Base-by-base conservation (phyloP, 2,888 invertebrate species). In the Brenthis hecate region DNA sequence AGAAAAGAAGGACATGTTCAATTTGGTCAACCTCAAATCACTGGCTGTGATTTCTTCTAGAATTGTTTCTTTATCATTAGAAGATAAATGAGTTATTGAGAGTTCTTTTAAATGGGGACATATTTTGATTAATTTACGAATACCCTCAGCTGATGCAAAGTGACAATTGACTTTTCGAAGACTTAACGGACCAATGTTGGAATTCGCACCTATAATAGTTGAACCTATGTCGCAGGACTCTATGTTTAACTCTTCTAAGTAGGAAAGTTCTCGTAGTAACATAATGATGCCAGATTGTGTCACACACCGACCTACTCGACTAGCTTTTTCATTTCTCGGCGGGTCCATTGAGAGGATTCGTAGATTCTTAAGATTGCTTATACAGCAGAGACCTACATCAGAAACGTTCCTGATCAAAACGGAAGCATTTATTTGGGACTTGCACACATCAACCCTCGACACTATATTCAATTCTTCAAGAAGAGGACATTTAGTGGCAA, bases 171-270 rank as follows among this genome's bases (percentile, higher is more conserved):
- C 87, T 82, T 91, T 93, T 56, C 83, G 82, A 48, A 93, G 84
- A 80, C 85, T 85, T 32, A 93, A 80, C 0, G 92, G 91, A 16
- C 88, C 89, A 65, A 91, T 85, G 2, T 85, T 83, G 56, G 80
- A 73, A 11, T 83, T 78, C 4, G 88, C 83, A n/a, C 86, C 80
- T 28, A 91, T 88, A 48, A 93, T 81, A 5, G 92, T 92, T 0
- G 93, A 89, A 32, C 92, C 93, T 62, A 93, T 88, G 77, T 93
- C 93, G 76, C 93, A 93, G 53, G 93, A 92, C 77, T 93, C 93
- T 62, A 93, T 91, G 63, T 85, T 79, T 48, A 93, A 77, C 63
- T 93, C 93, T 78, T 92, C 91, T 73, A 93, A 81, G 72, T 83
- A 82, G 4, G 92, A 93, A 51, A 93, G 85, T 70, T 85, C 82